These are phyloP conservation scores for Lamprologus lemairii DNA, from an alignment of 2,113 vertebrate species.

Conservation along the genomic window DNA sequence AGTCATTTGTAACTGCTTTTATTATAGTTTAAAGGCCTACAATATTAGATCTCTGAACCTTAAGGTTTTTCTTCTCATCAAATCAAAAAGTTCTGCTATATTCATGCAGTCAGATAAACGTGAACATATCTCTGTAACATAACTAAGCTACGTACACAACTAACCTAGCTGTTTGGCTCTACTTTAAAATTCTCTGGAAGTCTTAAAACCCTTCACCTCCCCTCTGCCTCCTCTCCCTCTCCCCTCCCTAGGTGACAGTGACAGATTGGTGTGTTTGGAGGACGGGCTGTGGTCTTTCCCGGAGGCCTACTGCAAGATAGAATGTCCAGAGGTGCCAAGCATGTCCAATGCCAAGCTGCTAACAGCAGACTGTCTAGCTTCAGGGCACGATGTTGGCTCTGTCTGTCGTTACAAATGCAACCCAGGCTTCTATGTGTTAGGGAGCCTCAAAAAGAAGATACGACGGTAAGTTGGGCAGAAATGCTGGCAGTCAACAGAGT, in stretches of 20 bases:
- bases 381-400: slow-evolving; percentile 81
- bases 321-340: slow-evolving; percentile 71
- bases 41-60: not conserved
- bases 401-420: slow-evolving; percentile 86
- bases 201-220: not conserved
- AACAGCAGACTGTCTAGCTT: slow-evolving; percentile 73
- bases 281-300: slow-evolving; percentile 94
- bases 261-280: slow-evolving; percentile 85
- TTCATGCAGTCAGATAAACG: not conserved
- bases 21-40: not conserved
- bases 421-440: slow-evolving; percentile 79
- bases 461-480: slow-evolving; percentile 71
- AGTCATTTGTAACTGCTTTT: not conserved
- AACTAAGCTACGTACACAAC: not conserved
- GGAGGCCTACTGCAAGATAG: slow-evolving; percentile 92
- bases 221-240: not conserved
- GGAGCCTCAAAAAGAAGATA: slow-evolving; percentile 53
- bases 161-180: not conserved
- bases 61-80: not conserved
- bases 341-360: slow-evolving; percentile 75
- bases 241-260: slow-evolving; percentile 76
- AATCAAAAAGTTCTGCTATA: not conserved
- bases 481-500: not conserved
- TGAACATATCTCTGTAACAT: not conserved
- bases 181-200: not conserved